These are phyloP conservation scores for Synanceia verrucosa DNA, from an alignment of 2,797 vertebrate species.

Conservation along the genomic window DNA sequence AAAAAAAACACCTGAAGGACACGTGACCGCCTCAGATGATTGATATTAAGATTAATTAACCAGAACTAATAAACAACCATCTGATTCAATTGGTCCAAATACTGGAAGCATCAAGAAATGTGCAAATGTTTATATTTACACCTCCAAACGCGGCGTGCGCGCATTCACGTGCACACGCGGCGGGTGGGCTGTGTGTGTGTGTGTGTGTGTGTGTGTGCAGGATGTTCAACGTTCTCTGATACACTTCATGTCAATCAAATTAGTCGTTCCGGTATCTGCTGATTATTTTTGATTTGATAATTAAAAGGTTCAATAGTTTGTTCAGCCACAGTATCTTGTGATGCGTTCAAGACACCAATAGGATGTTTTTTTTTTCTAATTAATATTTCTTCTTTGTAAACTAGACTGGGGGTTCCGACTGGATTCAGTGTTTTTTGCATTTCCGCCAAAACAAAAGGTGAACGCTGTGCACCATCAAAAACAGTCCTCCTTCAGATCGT, in stretches of 20 bases:
- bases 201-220: neutral
- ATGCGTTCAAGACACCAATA: slow-evolving; percentile 4
- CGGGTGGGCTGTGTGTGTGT: slow-evolving; percentile 24
- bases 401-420: neutral
- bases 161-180: slow-evolving; percentile 34
- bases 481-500: slow-evolving; percentile 48
- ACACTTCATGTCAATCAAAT: slow-evolving; percentile 19
- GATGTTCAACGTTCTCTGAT: slow-evolving; percentile 11
- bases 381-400: neutral
- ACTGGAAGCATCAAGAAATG: slow-evolving; percentile 30
- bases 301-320: slow-evolving; percentile 6
- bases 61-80: slow-evolving; percentile 21
- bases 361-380: slow-evolving; percentile 10
- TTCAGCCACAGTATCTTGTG: neutral
- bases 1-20: slow-evolving; percentile 9
- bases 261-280: neutral
- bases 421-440: neutral
- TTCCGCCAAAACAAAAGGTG: slow-evolving; percentile 28
- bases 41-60: slow-evolving; percentile 31
- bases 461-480: slow-evolving; percentile 35
- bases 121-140: slow-evolving; percentile 52
- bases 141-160: slow-evolving; percentile 11
- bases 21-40: neutral
- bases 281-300: slow-evolving; percentile 30
- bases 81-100: slow-evolving; percentile 43